Conservation (phyloP, 1,140 invertebrate species). For the Drosophila virilis region DNA sequence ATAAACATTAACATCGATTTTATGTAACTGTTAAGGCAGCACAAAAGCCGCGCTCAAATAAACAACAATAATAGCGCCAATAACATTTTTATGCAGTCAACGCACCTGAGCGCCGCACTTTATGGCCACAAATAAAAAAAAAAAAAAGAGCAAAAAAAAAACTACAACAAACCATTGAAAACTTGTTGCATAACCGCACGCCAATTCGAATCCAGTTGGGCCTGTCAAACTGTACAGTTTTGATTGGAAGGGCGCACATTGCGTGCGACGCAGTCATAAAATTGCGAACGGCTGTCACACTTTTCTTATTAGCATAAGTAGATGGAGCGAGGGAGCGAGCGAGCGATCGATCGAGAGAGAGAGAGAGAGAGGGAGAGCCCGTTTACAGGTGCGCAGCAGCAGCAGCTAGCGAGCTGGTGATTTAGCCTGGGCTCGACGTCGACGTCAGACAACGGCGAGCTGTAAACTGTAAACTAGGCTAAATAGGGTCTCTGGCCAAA, state of each 20-base stretch:
- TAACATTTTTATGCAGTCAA: slow-evolving; percentile 45
- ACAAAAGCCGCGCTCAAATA: too few species aligned
- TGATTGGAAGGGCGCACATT: slow-evolving; percentile 38
- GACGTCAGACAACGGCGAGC: too few species aligned
- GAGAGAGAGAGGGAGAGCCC: slow-evolving; percentile 5
- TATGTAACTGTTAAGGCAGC: slow-evolving; percentile 22
- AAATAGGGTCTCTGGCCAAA: slow-evolving; percentile 78
- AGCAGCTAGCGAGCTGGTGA: slow-evolving; percentile 30
- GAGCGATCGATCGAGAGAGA: slow-evolving; percentile 2
- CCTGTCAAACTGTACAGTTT: slow-evolving; percentile 39
- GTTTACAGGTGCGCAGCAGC: slow-evolving; percentile 61
- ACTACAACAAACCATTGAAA: slow-evolving; percentile 12
- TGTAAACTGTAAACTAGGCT: slow-evolving; percentile 70
- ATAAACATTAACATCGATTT: slow-evolving; percentile 8
- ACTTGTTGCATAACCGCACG: slow-evolving; percentile 51
- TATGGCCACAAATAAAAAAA: slow-evolving; percentile 38
- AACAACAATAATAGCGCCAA: slow-evolving; percentile 14
- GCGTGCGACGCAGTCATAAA: slow-evolving; percentile 37
- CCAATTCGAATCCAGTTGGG: slow-evolving; percentile 43
- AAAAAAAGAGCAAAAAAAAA: slow-evolving; percentile 12
- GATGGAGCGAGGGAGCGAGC: neutral
- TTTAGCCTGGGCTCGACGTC: slow-evolving; percentile 55
- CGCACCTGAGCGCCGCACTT: slow-evolving; percentile 35
- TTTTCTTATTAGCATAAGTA: slow-evolving; percentile 61
- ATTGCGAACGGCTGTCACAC: slow-evolving; percentile 34